Evolutionary conservation across 2,113 vertebrate genomes (phyloP).

Genomic region (Platysteira castanea): DNA sequence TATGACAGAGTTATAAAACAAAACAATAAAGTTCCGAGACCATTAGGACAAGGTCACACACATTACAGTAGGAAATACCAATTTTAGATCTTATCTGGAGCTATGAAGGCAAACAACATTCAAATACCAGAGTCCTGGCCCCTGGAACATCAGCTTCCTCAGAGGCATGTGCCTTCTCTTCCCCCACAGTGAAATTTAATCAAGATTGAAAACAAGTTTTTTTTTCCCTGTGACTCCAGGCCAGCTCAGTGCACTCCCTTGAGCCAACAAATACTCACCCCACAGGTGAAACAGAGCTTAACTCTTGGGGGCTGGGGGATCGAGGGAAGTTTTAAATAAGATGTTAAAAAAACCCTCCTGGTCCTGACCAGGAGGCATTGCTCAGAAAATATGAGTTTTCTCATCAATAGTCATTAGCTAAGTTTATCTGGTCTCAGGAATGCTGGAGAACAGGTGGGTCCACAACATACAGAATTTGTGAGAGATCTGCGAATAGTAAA

Average conservation of each 20-base stretch:
- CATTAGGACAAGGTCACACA: not conserved
- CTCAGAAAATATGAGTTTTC: not conserved
- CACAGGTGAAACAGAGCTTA: not conserved
- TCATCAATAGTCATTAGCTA: not conserved
- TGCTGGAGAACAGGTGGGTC: not conserved
- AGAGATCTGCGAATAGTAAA: not conserved
- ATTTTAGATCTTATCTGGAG: not conserved
- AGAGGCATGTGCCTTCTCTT: not conserved
- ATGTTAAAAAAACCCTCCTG: not conserved
- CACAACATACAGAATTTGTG: not conserved
- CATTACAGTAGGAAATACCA: not conserved
- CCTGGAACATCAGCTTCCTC: not conserved
- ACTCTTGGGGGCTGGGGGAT: not conserved
- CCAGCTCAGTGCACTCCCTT: not conserved
- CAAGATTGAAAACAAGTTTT: not conserved
- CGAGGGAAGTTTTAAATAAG: not conserved
- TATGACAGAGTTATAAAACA: not conserved
- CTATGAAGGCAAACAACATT: not conserved
- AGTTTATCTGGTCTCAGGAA: not conserved
- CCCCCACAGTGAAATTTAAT: not conserved
- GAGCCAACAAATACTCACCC: not conserved
- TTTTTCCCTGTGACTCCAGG: not conserved
- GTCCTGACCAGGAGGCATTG: not conserved
- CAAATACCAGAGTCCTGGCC: not conserved
- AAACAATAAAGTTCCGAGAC: not conserved